Conservation (phyloP, 1,140 invertebrate genomes). For the Oppia nitens region DNA sequence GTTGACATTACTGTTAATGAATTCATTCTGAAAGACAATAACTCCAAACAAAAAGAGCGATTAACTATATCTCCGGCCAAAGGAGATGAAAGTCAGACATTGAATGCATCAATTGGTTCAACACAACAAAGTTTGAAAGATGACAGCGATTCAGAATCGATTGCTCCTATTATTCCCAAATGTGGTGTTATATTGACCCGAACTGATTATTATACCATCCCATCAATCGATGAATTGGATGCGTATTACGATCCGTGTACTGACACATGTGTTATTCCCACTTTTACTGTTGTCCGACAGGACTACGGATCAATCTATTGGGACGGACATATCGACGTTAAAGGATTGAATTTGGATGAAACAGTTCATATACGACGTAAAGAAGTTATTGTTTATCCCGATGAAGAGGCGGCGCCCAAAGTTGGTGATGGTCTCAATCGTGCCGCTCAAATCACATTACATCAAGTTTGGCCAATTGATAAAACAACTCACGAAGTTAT, state of each 20-base stretch:
- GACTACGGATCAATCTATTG: conserved; percentile 87
- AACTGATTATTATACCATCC: conserved; percentile 69
- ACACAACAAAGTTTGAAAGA: neutral
- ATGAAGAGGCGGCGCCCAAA: conserved; percentile 48
- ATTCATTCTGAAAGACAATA: neutral
- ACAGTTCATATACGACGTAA: conserved; percentile 47
- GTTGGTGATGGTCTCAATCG: conserved; percentile 75
- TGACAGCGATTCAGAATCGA: neutral
- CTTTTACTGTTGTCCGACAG: conserved; percentile 71
- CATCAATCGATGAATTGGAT: conserved; percentile 52
- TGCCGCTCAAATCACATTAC: conserved; percentile 72
- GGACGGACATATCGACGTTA: conserved; percentile 66
- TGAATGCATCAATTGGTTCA: neutral
- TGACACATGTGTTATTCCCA: conserved; percentile 64
- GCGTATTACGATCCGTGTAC: conserved; percentile 39
- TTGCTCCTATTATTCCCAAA: neutral
- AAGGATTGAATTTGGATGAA: conserved; percentile 70
- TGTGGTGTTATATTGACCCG: conserved; percentile 29
- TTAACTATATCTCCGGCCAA: neutral
- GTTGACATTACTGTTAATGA: neutral
- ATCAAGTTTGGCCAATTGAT: conserved; percentile 83
- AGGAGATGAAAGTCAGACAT: neutral
- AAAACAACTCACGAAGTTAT: conserved; percentile 62
- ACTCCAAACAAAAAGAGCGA: neutral
- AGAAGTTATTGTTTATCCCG: conserved; percentile 46